Base-by-base conservation (phyloP, 2,797 vertebrate genomes). In the Xenops minutus region DNA sequence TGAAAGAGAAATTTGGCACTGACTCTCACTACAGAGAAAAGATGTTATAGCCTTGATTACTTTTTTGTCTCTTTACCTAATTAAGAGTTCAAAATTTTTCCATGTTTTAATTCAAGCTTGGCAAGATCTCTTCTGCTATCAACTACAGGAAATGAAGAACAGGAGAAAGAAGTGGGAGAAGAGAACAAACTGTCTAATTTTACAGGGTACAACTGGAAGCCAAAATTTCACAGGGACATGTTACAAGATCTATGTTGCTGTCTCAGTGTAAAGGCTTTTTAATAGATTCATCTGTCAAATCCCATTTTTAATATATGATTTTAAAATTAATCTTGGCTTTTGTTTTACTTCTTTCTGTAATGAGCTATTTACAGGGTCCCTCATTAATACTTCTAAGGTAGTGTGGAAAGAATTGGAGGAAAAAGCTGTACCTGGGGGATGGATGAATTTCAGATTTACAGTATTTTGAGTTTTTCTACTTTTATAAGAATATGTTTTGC, bases 131-230 rank as follows among this genome's bases (percentile, higher is more conserved):
- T 62, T 88, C 46, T 89, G 68, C 66, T 90, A 24, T 91, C 91
- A 59, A 6, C 30, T 77, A 48, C 51, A 93, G 90, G 79, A 97
- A 94, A 94, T 94, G 56, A 93, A 87, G 61, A 93, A 77, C 12
- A 7, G 52, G 39, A 69, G 36, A 79, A 41, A 32, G 59, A 88
- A 48, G 46, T 82, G 58, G 16, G 46, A 87, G 56, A 92, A 77
- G 51, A 72, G 46, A 87, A 81, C 27, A 27, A 83, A 66, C 58
- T 46, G 36, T 34, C 24, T 93, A 85, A 87, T 81, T 86, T 54
- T 68, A 36, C 46, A 46, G 43, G 36, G 4, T 91, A 51, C 34
- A 44, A 26, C 58, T 92, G 82, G 30, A 77, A 93, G 76, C 56
- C 78, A 88, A 72, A 85, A 93, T 37, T 66, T 13, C 32, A 44